Conservation (phyloP, 2,797 vertebrate species). For the Paedocypris micromegethes region DNA sequence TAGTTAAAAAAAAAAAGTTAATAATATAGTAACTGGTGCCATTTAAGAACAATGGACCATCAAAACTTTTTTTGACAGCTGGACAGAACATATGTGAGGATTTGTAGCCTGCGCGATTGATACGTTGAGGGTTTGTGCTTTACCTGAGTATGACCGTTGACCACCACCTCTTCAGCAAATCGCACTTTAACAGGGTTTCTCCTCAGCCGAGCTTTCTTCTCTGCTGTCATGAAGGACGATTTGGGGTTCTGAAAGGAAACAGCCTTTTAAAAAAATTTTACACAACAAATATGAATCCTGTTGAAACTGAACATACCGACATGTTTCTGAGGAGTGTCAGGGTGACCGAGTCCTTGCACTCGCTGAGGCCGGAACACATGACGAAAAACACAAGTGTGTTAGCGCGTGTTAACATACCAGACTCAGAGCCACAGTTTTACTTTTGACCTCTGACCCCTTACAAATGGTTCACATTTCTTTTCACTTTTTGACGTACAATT, state of each 20-base stretch:
- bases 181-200: constrained; percentile 94
- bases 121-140: neutral
- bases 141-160: constrained; percentile 93
- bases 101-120: neutral
- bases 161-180: constrained; percentile 92
- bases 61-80: too few species aligned
- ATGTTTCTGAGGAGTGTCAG: constrained; percentile 85
- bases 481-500: too few species aligned
- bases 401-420: too few species aligned
- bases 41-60: too few species aligned
- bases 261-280: neutral
- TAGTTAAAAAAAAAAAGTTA: too few species aligned
- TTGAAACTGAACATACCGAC: constrained; percentile 64
- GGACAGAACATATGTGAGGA: too few species aligned
- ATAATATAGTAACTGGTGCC: too few species aligned
- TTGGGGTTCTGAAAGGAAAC: constrained; percentile 83
- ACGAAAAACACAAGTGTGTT: constrained; percentile 31
- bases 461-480: too few species aligned
- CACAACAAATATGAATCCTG: constrained; percentile 39
- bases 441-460: constrained; percentile 46
- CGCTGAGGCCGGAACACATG: constrained; percentile 64
- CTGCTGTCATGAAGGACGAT: constrained; percentile 92
- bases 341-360: constrained; percentile 80
- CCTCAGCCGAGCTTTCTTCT: constrained; percentile 92
- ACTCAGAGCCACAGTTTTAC: too few species aligned